Percentiles rank a stretch among this genome's conserved stretches.
phyloP scores from a whole-genome alignment of 1,140 invertebrate genomes.

The Cryptotermes secundus region DNA sequence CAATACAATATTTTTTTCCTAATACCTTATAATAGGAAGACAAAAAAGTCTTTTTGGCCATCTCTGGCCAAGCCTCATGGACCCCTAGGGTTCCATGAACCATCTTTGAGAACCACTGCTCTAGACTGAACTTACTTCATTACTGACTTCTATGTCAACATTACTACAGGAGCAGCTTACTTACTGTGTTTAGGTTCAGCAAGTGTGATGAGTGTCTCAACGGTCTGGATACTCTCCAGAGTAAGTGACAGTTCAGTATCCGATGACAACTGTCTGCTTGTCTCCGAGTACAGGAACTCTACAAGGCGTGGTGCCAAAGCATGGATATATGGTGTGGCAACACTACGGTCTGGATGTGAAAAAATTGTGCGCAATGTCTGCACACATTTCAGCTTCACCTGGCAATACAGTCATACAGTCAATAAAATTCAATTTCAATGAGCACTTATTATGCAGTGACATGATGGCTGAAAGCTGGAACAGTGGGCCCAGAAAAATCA shows the following conservation, averaged over 20 bases:
- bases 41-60: too few relatives aligned
- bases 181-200: slow-evolving; percentile 77
- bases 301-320: slow-evolving; percentile 72
- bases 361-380: slow-evolving; percentile 77
- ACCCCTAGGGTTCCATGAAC: too few relatives aligned
- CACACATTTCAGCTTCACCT: slow-evolving; percentile 76
- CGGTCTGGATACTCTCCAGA: slow-evolving; percentile 65
- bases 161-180: slow-evolving; percentile 43
- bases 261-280: slow-evolving; percentile 56
- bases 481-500: too few relatives aligned
- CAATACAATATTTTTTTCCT: too few relatives aligned
- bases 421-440: slow-evolving; percentile 12
- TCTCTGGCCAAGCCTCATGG: too few relatives aligned
- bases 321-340: slow-evolving; percentile 79
- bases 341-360: slow-evolving; percentile 63
- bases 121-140: too few relatives aligned
- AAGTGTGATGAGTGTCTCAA: slow-evolving; percentile 72
- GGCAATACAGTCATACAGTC: slow-evolving; percentile 37
- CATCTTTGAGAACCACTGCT: too few relatives aligned
- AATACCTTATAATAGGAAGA: too few relatives aligned
- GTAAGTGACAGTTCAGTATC: slow-evolving; percentile 65
- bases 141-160: too few relatives aligned
- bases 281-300: slow-evolving; percentile 66
- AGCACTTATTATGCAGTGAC: too few relatives aligned
- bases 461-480: too few relatives aligned